These are phyloP conservation scores for Psephotus haematonotus DNA, from an alignment of 2,113 vertebrate genomes.

Conservation along the genomic window DNA sequence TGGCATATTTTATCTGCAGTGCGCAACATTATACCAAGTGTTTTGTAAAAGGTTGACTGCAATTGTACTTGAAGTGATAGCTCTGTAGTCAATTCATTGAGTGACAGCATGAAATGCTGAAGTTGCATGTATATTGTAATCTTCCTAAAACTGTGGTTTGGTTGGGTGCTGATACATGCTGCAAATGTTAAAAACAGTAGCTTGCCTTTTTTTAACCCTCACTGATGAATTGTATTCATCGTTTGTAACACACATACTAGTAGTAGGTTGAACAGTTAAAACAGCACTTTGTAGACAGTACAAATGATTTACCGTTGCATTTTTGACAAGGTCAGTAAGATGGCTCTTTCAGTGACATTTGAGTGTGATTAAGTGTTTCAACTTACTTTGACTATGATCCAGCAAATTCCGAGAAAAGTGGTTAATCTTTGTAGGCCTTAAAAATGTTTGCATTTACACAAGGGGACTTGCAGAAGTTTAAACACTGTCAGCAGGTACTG, in stretches of 20 bases:
- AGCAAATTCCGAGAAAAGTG: background rate
- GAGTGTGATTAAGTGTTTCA: background rate
- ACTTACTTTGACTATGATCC: background rate
- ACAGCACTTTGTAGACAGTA: background rate
- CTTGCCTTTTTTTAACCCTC: background rate
- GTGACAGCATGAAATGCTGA: fast-evolving
- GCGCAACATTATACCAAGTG: fast-evolving
- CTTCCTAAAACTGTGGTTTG: background rate
- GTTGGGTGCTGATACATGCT: background rate
- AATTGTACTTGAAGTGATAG: background rate
- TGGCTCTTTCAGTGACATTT: background rate
- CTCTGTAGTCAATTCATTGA: background rate
- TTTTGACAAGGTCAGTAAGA: background rate
- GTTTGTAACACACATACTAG: background rate
- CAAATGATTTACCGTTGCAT: background rate
- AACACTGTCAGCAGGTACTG: background rate
- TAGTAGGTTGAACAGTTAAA: background rate
- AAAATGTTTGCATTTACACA: background rate
- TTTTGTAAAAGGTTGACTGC: background rate
- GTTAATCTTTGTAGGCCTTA: background rate
- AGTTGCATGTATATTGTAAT: background rate
- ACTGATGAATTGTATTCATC: background rate
- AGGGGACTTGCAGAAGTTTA: background rate
- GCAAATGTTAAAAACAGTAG: background rate
- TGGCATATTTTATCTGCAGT: background rate